Evolutionary conservation across 2,797 vertebrate species (phyloP).

Genomic region (Xyrichtys novacula): DNA sequence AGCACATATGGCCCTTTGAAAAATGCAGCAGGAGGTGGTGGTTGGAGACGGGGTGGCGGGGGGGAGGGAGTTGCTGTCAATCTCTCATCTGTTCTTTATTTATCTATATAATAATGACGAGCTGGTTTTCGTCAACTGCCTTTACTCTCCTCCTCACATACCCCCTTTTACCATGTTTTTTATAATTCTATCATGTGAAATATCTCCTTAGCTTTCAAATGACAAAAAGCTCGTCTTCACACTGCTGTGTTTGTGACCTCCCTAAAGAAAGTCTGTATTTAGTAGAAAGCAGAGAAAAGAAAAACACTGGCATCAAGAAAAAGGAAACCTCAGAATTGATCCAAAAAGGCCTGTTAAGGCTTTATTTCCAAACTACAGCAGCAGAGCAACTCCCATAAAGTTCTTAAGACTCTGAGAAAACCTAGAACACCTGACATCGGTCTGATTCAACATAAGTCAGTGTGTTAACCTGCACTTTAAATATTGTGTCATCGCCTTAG

Average conservation of each 20-base stretch:
- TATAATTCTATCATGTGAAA: too few species aligned
- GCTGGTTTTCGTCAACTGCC: conserved; percentile 9
- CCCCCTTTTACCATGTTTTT: conserved; percentile 7
- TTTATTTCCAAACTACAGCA: too few species aligned
- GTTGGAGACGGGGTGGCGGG: conserved; percentile 19
- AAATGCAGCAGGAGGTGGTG: conserved; percentile 58
- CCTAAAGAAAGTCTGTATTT: neutral
- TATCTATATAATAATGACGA: conserved; percentile 31
- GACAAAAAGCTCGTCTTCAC: conserved; percentile 12
- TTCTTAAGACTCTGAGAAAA: too few species aligned
- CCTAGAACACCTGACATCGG: too few species aligned
- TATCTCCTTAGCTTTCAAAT: too few species aligned
- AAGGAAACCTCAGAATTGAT: neutral
- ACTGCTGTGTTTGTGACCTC: neutral
- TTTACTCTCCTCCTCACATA: conserved; percentile 5
- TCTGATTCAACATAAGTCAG: too few species aligned
- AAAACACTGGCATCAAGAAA: neutral
- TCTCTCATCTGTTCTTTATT: conserved; percentile 36
- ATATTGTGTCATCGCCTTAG: too few species aligned
- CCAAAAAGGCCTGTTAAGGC: too few species aligned
- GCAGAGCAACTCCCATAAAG: too few species aligned
- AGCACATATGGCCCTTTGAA: conserved; percentile 63
- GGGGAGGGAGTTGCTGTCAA: conserved; percentile 42
- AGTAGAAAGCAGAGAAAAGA: neutral
- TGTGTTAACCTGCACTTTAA: too few species aligned